Evolutionary conservation across 2,888 invertebrate genomes (phyloP), one percentile per base, ranked within the genome.

Genomic region (Melanargia galathea): DNA sequence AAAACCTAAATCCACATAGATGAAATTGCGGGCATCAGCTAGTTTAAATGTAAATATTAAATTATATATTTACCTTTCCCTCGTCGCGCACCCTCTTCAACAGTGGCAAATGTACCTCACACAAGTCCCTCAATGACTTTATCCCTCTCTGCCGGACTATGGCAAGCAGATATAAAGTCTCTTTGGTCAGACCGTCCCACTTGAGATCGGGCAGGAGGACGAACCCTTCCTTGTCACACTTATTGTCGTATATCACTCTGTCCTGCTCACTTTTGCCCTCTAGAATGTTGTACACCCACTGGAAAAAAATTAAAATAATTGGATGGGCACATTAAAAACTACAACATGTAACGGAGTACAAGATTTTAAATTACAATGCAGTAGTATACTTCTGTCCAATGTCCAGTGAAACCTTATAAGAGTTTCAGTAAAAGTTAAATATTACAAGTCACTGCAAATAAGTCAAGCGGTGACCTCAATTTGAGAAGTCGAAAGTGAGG

Each of bases 281-380:
- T 59, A 99, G 84, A 67, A 99, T 97, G 83, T 99, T 99, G 83
- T 97, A 96, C 0, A 99, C 96, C 99, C 99, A 99, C 97, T 98
- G 87, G 18, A 73, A 70, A 46, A 20, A 43, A 10, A 5, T 38
- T 13, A 38, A 20, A n/a, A 11, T 13, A 16, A 5, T 26, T 24
- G 3, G n/a, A n/a, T n/a, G n/a, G n/a, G n/a, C n/a, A n/a, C n/a
- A n/a, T n/a, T n/a, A n/a, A n/a, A n/a, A n/a, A n/a, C n/a, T n/a
- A n/a, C n/a, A n/a, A n/a, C n/a, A n/a, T n/a, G n/a, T n/a, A n/a
- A n/a, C n/a, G n/a, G n/a, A n/a, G n/a, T n/a, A n/a, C n/a, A n/a
- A n/a, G n/a, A n/a, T n/a, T n/a, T n/a, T n/a, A n/a, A n/a, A n/a
- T n/a, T n/a, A n/a, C n/a, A n/a, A n/a, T n/a, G n/a, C n/a, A n/a